Conservation (phyloP, 2,888 invertebrate genomes). For the Girardia tigrina region DNA sequence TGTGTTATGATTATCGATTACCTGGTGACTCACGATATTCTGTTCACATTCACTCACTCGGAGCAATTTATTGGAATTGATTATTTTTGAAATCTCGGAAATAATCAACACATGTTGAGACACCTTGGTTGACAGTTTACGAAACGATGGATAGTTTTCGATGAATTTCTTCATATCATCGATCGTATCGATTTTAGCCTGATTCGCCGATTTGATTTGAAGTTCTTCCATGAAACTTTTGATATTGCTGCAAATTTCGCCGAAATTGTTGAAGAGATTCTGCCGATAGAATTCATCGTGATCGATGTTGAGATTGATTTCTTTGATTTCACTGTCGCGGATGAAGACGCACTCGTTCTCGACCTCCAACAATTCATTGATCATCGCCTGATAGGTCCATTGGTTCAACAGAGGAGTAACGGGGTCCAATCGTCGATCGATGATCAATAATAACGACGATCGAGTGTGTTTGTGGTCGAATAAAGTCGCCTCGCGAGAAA, state of each 20-base stretch:
- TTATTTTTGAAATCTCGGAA: conserved; percentile 75
- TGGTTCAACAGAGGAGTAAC: conserved; percentile 83
- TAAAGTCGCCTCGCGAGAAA: conserved; percentile 70
- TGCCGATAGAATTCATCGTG: conserved; percentile 91
- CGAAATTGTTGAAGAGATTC: conserved; percentile 88
- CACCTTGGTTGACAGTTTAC: conserved; percentile 63
- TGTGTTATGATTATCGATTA: conserved; percentile 51
- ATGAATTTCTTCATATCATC: conserved; percentile 94
- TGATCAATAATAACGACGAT: conserved; percentile 63
- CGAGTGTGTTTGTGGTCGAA: conserved; percentile 66
- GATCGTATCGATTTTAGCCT: conserved; percentile 91
- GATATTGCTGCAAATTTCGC: conserved; percentile 91
- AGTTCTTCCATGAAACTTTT: conserved; percentile 93
- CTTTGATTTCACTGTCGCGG: conserved; percentile 60
- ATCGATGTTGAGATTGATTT: conserved; percentile 80
- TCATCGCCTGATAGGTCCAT: conserved; percentile 99
- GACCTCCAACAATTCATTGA: conserved; percentile 83
- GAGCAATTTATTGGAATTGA: conserved; percentile 61
- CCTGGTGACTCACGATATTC: conserved; percentile 59
- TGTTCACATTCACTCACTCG: conserved; percentile 57
- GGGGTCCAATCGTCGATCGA: conserved; percentile 84
- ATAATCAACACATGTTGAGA: conserved; percentile 92
- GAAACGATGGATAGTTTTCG: conserved; percentile 92
- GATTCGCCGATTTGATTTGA: conserved; percentile 72
- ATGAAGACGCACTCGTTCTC: conserved; percentile 74